These are phyloP conservation scores for Cyclophora albipunctata DNA, from an alignment of 2,888 invertebrate species.

Conservation along the genomic window DNA sequence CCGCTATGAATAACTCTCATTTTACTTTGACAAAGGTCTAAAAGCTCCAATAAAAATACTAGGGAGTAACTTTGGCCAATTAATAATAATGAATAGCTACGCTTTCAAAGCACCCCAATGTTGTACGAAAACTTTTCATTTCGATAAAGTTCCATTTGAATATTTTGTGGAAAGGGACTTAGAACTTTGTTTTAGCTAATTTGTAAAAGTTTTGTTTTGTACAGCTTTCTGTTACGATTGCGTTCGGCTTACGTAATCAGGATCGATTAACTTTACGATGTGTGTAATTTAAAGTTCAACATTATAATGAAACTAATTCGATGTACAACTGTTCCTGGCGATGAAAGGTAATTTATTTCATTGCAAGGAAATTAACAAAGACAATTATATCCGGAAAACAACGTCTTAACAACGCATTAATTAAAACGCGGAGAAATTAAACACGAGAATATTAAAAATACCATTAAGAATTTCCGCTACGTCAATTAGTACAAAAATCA, in stretches of 20 bases:
- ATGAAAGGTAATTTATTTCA: constrained; percentile 12
- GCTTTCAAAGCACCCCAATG: constrained; percentile 47
- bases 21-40: constrained; percentile 51
- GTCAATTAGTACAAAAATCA: constrained; percentile 50
- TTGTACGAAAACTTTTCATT: constrained; percentile 54
- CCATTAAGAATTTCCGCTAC: constrained; percentile 13
- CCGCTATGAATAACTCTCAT: constrained; percentile 30
- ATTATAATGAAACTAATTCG: too few relatives aligned
- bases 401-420: too few relatives aligned
- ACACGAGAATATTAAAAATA: too few relatives aligned
- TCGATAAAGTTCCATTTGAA: constrained; percentile 53
- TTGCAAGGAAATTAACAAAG: background rate
- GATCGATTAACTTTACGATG: constrained; percentile 62
- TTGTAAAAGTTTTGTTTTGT: constrained; percentile 32
- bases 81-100: constrained; percentile 60
- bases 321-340: too few relatives aligned
- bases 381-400: too few relatives aligned
- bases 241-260: constrained; percentile 48
- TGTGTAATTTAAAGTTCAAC: constrained; percentile 47
- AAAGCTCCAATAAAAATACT: constrained; percentile 49
- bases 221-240: constrained; percentile 43
- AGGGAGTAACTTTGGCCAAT: constrained; percentile 60
- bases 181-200: constrained; percentile 43
- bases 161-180: constrained; percentile 40
- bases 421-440: too few relatives aligned